Evolutionary conservation across 1,140 invertebrate genomes (phyloP), one percentile per base, ranked within the genome.

Genomic region (Lanistes nyassanus): DNA sequence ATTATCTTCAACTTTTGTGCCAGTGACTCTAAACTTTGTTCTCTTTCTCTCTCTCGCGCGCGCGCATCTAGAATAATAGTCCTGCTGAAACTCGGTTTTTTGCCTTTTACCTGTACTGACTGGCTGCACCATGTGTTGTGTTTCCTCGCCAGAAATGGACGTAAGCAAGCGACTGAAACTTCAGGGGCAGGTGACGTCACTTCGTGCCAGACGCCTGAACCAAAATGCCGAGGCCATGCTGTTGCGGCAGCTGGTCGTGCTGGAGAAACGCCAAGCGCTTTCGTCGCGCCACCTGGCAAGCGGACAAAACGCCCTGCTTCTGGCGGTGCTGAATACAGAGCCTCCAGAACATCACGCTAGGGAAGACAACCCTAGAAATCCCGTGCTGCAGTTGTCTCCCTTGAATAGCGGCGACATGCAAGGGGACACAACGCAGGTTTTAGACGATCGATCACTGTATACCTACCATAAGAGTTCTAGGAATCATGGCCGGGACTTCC

Each of bases 131-230:
- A 60, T 60, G 58, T 60, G 58, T 60, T 60, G 62, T 31, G 21
- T 34, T 65, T 5, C 29, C 29, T 65, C 21, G 19, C 3, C 62
- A 34, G 23, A 21, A 23, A 65, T 65, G 62, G 62, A 65, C 29
- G 37, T 67, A 29, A 37, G 34, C 31, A 56, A 55, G 47, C 39
- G 73, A 2, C 64, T 67, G 0, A 19, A 62, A 23, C 62, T 42
- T 21, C 64, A 67, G 73, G 29, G 26, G 16, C 60, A 75, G 51
- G n/a, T 29, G 47, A 37, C 73, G 37, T 56, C 73, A 9, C 3
- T 75, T 42, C 73, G 53, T 36, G 73, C 73, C 7, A 62, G 73
- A 3, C 73, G 64, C 47, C 31, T 75, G 64, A 75, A 75, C 73
- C 65, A 75, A 31, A 75, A 51, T 7, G 73, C 73, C 31, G 36